Evolutionary conservation across 2,888 invertebrate species (phyloP), one percentile per base, ranked within the genome.

Genomic region (Agonopterix alstromeriana): DNA sequence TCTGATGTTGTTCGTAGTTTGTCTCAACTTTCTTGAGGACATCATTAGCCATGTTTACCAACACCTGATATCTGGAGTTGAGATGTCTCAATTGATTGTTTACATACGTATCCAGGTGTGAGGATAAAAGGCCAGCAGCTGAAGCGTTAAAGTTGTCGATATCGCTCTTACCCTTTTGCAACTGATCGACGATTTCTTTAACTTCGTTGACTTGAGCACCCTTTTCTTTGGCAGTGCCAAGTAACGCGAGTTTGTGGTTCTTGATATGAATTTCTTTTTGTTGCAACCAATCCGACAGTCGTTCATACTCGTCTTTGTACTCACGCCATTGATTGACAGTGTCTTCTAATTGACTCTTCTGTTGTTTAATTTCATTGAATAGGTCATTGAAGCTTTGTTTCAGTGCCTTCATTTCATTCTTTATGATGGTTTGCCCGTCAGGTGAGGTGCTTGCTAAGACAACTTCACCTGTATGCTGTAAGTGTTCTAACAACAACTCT

Each of bases 261-360:
- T 97, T 97, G 9, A 97, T 94, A 8, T 97, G 90, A 63, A 97
- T 96, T 64, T 97, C 97, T 66, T 95, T 95, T 75, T 97, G 97
- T 67, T 97, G 97, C 35, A 97, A 78, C 97, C 97, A 97, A 74
- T 97, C 97, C 46, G 96, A 96, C 10, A 97, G 82, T 52, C 95
- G 91, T 73, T 97, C 97, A 68, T 95, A 97, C 77, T 97, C 97
- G 68, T 97, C 97, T 77, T 97, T 97, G 82, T 95, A 97, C 53
- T 96, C 95, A 48, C 96, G 91, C 95, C 97, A 96, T 67, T 96
- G 95, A 47, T 91, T 90, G 51, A 97, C 92, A 2, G 94, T 95
- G 2, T 92, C 91, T 81, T 96, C 96, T 12, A 97, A 76, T 70
- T 95, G 94, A 58, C 93, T 93, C 69, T 97, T 96, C 72, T 97